Percentiles rank a stretch among this genome's conserved stretches.
Evolutionary conservation across 2,113 vertebrate genomes (phyloP).

Genomic region (Crocuta crocuta): DNA sequence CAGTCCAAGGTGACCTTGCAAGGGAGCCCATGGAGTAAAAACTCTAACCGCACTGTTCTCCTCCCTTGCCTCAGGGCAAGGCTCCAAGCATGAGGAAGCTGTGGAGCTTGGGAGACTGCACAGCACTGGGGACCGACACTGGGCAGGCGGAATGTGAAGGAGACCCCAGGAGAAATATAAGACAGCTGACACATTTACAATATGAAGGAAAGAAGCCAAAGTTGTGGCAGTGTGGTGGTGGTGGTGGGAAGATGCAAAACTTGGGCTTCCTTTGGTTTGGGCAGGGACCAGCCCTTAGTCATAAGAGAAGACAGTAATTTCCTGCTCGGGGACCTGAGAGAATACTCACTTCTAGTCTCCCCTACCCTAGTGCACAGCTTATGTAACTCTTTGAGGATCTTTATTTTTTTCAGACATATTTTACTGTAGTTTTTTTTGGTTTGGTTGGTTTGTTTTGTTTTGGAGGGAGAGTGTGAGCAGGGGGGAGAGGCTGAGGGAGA

Average conservation of each 20-base stretch:
- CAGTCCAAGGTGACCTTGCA: not conserved
- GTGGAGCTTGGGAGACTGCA: not conserved
- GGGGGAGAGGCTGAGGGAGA: too few species aligned
- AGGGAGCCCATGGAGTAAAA: not conserved
- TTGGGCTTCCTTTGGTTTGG: not conserved
- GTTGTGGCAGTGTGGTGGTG: not conserved
- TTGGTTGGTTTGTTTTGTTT: too few species aligned
- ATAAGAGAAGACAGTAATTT: not conserved
- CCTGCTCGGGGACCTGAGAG: not conserved
- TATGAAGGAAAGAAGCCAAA: not conserved
- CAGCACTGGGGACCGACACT: not conserved
- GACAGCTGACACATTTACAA: not conserved
- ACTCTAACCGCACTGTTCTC: not conserved
- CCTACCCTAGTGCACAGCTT: too few species aligned
- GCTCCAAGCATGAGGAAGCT: not conserved
- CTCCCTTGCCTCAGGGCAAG: not conserved
- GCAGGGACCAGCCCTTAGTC: not conserved
- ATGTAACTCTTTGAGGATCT: not conserved
- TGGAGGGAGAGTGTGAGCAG: too few species aligned
- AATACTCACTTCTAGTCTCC: not conserved
- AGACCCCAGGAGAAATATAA: not conserved
- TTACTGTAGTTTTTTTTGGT: not conserved
- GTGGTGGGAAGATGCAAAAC: not conserved
- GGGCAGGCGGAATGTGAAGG: not conserved
- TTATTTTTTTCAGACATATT: not conserved